Base-by-base conservation (phyloP, 2,113 vertebrate genomes). In the Aphyosemion australe region DNA sequence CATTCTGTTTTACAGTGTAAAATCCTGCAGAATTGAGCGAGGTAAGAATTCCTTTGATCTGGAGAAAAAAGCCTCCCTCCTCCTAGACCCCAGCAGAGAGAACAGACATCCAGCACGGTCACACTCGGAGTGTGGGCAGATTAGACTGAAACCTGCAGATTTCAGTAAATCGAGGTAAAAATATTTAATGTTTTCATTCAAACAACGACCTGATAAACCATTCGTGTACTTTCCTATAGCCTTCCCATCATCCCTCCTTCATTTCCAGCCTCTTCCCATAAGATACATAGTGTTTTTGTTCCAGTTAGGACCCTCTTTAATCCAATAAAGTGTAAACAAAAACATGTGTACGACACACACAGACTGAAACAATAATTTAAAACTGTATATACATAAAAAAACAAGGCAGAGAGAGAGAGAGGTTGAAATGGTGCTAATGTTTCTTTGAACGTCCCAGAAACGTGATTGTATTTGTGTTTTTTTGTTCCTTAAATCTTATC, bases 301-400 rank as follows among this genome's bases (percentile, higher is more conserved):
- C 52, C 57, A 60, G 34, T 59, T 34, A 10, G 43, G 26, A 56
- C 70, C 64, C 48, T 51, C 48, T 62, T 66, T 7, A 58, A 76
- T 19, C 19, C 61, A 68, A 37, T 37, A 69, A 50, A 76, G 65
- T 87, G 86, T 73, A 74, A 84, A 83, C 75, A 83, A 84, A 13
- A 55, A 53, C 16, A 49, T 69, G 61, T 31, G 85, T 49, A 16
- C 70, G 76, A 90, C 87, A 76, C 82, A 89, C 80, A 89, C 60
- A 72, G 49, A 84, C 83, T 58, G 31, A 85, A 57, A 84, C 43
- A 92, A 92, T 92, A 92, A 92, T 87, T 93, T 92, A 92, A 90
- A 91, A 79, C 84, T 57, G 43, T 89, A 90, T 90, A 76, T 90
- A 92, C 82, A 90, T 69, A 75, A 65, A 84, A 86, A 72, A 53